Conservation (phyloP, 2,113 vertebrate genomes). For the Ochotona princeps region DNA sequence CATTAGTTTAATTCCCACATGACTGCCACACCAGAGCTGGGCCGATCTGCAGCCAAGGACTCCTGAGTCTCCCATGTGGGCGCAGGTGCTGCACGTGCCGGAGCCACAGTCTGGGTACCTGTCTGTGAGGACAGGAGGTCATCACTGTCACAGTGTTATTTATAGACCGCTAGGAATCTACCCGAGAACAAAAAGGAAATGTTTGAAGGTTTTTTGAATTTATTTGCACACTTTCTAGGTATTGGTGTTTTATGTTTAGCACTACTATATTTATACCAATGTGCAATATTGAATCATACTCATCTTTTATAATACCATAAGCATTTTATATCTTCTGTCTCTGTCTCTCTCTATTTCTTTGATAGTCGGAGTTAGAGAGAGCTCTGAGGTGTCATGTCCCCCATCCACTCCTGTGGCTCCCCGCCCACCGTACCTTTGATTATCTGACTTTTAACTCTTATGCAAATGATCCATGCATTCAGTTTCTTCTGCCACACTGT, state of each 20-base stretch:
- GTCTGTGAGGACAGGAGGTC: too few relatives aligned
- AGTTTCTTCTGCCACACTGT: background rate
- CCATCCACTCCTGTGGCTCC: background rate
- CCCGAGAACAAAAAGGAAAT: background rate
- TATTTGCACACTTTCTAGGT: background rate
- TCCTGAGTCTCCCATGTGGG: too few relatives aligned
- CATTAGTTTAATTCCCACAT: too few relatives aligned
- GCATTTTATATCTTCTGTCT: constrained; percentile 11
- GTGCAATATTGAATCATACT: background rate
- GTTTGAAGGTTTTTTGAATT: background rate
- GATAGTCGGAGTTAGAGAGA: too few relatives aligned
- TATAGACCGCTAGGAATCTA: background rate
- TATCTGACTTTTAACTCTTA: background rate
- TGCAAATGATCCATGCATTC: background rate
- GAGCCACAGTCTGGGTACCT: too few relatives aligned
- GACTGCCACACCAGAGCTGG: too few relatives aligned
- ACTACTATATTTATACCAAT: background rate
- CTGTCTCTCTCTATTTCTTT: too few relatives aligned
- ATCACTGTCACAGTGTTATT: background rate
- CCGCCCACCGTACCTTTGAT: background rate
- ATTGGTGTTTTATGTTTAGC: background rate
- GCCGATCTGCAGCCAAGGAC: too few relatives aligned
- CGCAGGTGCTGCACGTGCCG: too few relatives aligned
- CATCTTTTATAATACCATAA: background rate
- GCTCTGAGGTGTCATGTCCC: background rate